phyloP scores from a whole-genome alignment of 2,797 vertebrate genomes.

The Darevskia nairensis region DNA sequence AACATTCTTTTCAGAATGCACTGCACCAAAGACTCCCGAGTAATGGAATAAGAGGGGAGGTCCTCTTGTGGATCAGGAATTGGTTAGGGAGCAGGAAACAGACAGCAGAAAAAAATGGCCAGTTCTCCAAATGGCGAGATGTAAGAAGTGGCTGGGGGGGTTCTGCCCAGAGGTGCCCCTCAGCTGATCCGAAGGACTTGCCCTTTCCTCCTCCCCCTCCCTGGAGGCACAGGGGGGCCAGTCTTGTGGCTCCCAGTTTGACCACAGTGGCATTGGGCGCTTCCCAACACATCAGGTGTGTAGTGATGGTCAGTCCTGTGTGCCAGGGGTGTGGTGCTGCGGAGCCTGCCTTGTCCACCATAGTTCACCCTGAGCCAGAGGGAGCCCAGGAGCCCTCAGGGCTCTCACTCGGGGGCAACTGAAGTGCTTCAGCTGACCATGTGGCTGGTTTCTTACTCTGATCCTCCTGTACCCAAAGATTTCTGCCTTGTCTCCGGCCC shows the following conservation, averaged over 20 bases:
- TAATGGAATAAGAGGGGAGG: too few species aligned
- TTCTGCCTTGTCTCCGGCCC: too few species aligned
- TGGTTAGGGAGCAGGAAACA: too few species aligned
- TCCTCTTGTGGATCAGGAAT: too few species aligned
- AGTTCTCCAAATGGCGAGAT: too few species aligned
- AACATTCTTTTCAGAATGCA: too few species aligned
- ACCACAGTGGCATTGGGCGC: neutral
- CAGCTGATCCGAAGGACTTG: neutral
- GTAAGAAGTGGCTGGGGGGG: fast-evolving
- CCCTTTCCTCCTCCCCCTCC: neutral
- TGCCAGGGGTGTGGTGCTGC: too few species aligned
- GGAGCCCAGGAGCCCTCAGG: neutral
- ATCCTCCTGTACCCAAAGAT: too few species aligned
- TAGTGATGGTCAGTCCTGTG: too few species aligned
- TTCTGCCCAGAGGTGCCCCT: neutral
- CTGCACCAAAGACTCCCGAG: too few species aligned
- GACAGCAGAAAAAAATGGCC: too few species aligned
- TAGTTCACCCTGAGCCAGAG: neutral
- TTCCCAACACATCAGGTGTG: neutral
- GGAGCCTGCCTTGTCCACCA: too few species aligned
- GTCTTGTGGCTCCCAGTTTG: neutral
- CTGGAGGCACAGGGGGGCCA: neutral
- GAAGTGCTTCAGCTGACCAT: neutral
- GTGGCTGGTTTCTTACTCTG: neutral
- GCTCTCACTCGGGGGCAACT: neutral